Evolutionary conservation across 2,113 vertebrate species (phyloP).

Genomic region (Plecotus auritus): DNA sequence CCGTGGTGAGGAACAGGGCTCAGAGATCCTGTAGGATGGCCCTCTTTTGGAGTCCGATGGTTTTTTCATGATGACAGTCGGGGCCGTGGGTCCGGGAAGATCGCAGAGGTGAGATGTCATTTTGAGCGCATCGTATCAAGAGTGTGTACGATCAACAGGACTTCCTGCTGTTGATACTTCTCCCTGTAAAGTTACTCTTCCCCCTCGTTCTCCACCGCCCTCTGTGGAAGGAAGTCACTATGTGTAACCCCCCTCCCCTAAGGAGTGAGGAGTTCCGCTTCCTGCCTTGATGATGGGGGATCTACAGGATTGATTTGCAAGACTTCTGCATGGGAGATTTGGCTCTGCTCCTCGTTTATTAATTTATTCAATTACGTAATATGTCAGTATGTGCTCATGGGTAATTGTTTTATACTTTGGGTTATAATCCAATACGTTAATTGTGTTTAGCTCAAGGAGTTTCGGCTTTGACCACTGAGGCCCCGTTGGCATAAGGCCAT

Average conservation of each 20-base stretch:
- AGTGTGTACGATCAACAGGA: background rate
- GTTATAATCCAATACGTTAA: background rate
- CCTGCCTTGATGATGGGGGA: background rate
- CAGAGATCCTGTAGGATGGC: background rate
- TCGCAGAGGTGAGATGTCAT: background rate
- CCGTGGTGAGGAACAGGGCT: background rate
- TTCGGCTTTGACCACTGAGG: background rate
- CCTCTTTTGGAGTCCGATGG: background rate
- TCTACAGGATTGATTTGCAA: background rate
- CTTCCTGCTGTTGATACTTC: background rate
- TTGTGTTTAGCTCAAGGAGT: background rate
- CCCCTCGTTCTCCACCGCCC: no score
- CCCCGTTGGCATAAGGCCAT: accelerated
- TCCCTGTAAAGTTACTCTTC: background rate
- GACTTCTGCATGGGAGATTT: background rate
- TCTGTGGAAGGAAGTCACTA: background rate
- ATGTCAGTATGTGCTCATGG: background rate
- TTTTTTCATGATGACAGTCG: background rate
- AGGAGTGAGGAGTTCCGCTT: background rate
- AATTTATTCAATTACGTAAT: background rate
- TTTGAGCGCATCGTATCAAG: background rate
- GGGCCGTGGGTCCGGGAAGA: background rate
- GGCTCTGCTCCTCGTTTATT: background rate
- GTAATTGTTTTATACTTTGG: background rate
- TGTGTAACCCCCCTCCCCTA: background rate